Evolutionary conservation across 2,888 invertebrate species (phyloP).

Genomic region (Tenthredo scrophulariae): DNA sequence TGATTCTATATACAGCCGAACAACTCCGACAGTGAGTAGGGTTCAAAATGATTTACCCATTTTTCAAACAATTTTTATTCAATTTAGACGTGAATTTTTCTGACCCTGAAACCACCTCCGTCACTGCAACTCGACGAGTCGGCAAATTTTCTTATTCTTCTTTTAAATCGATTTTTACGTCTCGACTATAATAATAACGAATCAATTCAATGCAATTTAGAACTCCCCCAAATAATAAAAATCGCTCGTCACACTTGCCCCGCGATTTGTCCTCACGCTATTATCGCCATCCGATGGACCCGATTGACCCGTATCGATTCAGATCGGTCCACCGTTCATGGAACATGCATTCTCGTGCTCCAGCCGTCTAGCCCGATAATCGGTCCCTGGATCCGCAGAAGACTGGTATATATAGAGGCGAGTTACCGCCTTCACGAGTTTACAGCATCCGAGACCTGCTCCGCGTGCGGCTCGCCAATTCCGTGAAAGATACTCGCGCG

Average conservation of each 20-base stretch:
- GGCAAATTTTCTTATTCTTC: not conserved
- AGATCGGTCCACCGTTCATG: slow-evolving; percentile 44
- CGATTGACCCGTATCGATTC: slow-evolving; percentile 45
- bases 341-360: slow-evolving; percentile 23
- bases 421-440: slow-evolving; percentile 60
- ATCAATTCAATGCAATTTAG: not conserved
- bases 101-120: not conserved
- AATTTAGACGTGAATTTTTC: not conserved
- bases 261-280: not conserved
- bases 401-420: slow-evolving; percentile 62
- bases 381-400: slow-evolving; percentile 44
- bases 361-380: slow-evolving; percentile 46
- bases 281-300: slow-evolving; percentile 17
- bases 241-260: not conserved
- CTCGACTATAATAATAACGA: not conserved
- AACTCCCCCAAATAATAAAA: not conserved
- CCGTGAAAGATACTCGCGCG: not conserved
- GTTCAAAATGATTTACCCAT: not conserved
- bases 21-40: not conserved
- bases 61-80: not conserved
- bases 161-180: not conserved
- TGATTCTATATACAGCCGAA: not conserved
- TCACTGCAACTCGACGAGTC: not conserved
- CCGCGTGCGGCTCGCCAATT: slow-evolving; percentile 56
- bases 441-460: slow-evolving; percentile 70